Percentiles rank a stretch among this genome's conserved stretches.
These are phyloP conservation scores for Phylloscopus whistleri DNA, from an alignment of 2,113 vertebrate species.

Conservation along the genomic window DNA sequence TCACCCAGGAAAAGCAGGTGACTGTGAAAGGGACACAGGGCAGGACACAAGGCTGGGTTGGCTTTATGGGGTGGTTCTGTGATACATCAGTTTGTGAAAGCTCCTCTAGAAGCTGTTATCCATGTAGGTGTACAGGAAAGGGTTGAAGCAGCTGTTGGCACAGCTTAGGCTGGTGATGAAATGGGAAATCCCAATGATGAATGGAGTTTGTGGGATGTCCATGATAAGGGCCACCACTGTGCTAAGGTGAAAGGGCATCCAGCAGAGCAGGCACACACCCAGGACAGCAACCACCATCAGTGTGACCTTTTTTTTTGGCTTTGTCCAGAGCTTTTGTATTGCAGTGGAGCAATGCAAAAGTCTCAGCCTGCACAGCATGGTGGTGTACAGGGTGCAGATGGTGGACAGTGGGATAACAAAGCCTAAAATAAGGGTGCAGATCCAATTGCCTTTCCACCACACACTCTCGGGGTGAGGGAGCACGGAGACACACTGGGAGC, in stretches of 20 bases:
- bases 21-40: no score
- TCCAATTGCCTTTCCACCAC: constrained; percentile 74
- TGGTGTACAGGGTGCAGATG: constrained; percentile 72
- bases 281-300: constrained; percentile 71
- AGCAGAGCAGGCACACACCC: constrained; percentile 74
- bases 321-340: constrained; percentile 72
- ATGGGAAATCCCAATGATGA: constrained; percentile 69
- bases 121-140: constrained; percentile 77
- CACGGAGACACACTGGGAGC: constrained; percentile 70
- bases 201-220: constrained; percentile 74
- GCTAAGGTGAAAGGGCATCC: constrained; percentile 78
- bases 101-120: constrained; percentile 72
- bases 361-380: constrained; percentile 67
- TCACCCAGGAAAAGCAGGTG: not conserved
- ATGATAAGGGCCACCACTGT: constrained; percentile 72
- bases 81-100: constrained; percentile 61
- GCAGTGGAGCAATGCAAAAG: constrained; percentile 60
- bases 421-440: constrained; percentile 74
- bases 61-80: constrained; percentile 10
- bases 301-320: constrained; percentile 74
- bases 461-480: constrained; percentile 72
- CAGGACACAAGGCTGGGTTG: accelerated
- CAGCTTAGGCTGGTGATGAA: constrained; percentile 79
- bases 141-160: constrained; percentile 79
- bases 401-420: constrained; percentile 75